Percentiles rank a stretch among this genome's conserved stretches.
phyloP scores from a whole-genome alignment of 2,113 vertebrate genomes.

The Odobenus rosmarus region DNA sequence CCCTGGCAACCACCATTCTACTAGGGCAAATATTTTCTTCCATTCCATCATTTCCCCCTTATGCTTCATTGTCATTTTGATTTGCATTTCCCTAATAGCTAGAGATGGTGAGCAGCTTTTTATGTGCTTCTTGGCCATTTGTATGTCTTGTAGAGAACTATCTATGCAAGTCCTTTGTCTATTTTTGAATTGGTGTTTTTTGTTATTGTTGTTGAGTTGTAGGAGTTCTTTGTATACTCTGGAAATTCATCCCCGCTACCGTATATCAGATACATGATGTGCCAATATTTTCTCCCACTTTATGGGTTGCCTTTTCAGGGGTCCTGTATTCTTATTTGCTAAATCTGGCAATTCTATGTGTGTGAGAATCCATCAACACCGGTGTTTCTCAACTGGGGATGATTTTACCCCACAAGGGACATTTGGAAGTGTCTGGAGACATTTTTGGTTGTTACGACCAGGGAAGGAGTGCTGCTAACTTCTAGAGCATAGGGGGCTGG shows the following conservation, averaged over 20 bases:
- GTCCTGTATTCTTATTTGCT: neutral
- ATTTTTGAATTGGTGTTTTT: neutral
- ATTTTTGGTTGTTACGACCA: neutral
- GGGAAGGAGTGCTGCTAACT: neutral
- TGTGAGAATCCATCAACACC: neutral
- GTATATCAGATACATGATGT: neutral
- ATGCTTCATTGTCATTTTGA: neutral
- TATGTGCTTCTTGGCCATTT: neutral
- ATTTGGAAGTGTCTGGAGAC: neutral
- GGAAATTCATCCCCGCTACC: neutral
- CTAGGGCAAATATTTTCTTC: neutral
- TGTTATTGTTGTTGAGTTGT: neutral
- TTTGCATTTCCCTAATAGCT: neutral
- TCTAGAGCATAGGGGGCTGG: neutral
- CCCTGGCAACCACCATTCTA: neutral
- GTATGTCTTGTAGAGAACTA: neutral
- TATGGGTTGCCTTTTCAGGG: neutral
- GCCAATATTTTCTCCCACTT: neutral
- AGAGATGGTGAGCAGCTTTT: neutral
- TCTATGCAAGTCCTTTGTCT: neutral
- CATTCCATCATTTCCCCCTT: neutral
- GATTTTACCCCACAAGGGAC: neutral
- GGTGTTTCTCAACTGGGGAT: neutral
- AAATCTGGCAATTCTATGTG: neutral
- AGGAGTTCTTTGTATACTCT: neutral